Base-by-base conservation (phyloP, 2,113 vertebrate genomes). In the Rhynchopsitta pachyrhyncha region DNA sequence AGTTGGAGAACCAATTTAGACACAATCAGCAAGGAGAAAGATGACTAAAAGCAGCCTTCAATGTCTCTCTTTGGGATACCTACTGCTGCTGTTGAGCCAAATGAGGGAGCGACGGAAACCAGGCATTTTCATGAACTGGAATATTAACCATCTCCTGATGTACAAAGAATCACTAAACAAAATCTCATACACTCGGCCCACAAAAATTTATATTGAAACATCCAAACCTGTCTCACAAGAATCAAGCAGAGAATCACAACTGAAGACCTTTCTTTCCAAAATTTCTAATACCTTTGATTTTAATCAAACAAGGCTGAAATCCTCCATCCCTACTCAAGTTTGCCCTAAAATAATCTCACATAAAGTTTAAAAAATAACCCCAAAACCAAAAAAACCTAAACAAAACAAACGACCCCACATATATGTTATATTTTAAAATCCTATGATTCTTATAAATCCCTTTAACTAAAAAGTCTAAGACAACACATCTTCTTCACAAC, bases 61-160 rank as follows among this genome's bases (percentile, higher is more conserved):
- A 25, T 8, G 10, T 42, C 15, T 41, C 3, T 35, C 42, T 81
- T 84, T 62, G 20, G 33, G n/a, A 79, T 19, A 84, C 11, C 7
- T 63, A 27, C 7, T 66, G 16, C 53, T 82, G 19, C 9, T 55
- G 52, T 46, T 57, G 17, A 91, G n/a, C 5, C 59, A 82, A 93
- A 93, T 6, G 13, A 90, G 10, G n/a, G 2, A 75, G 24, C 0
- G 0, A 62, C 1, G 2, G 17, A 76, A 10, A 82, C 7, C 17
- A 52, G 8, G 3, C 28, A 17, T 52, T 68, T 75, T 29, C 52
- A 85, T 11, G 20, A 76, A 68, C 29, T n/a, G 50, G 15, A 70
- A 44, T 31, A 63, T 42, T 68, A 78, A 78, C 11, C 16, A 79
- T 29, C 27, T 55, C n/a, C 28, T 44, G 31, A 69, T 16, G 7